Base-by-base conservation (phyloP, 2,888 invertebrate genomes). In the Stenoptilia bipunctidactyla region DNA sequence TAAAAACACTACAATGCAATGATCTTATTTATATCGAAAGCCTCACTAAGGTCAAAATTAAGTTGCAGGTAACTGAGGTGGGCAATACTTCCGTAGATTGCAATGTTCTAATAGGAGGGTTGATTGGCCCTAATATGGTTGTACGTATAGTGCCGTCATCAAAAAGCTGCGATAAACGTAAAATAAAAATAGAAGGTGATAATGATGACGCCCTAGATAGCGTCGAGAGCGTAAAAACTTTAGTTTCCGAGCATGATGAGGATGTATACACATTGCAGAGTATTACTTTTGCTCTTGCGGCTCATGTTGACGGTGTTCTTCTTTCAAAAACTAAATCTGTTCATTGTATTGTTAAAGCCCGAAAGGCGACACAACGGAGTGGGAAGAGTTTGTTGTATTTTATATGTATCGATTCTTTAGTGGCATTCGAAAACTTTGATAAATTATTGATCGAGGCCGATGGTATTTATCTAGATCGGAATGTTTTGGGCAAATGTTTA, bases 381-480 rank as follows among this genome's bases (percentile, higher is more conserved):
- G 82, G 79, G 8, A 79, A 76, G 56, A 79, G 82, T 49, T 64
- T 82, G 36, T 59, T 83, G 4, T 52, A 80, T 2, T 69, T 83
- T 52, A 75, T 72, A 39, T 68, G 68, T 46, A 65, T 83, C 45
- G 82, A 82, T 13, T 56, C 77, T 15, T 47, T 67, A 6, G 45
- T 65, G 38, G 76, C 68, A 1, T 43, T 76, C 1, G 76, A 82
- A 42, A 76, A 76, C 47, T 55, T 95, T 48, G 92, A 94, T 58
- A 90, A 90, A 50, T 92, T 96, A 52, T 87, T 96, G 44, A 56
- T 64, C 4, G 91, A 87, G 45, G 87, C 92, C 6, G 96, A 97
- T 72, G 96, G 94, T 36, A 87, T 97, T 41, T 94, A 93, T 88
- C 88, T 96, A 0, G 96, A 96, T 40, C 87, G 96, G 47, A 92